Evolutionary conservation across 2,113 vertebrate species (phyloP), one percentile per base, ranked within the genome.

Genomic region (Centropristis striata): DNA sequence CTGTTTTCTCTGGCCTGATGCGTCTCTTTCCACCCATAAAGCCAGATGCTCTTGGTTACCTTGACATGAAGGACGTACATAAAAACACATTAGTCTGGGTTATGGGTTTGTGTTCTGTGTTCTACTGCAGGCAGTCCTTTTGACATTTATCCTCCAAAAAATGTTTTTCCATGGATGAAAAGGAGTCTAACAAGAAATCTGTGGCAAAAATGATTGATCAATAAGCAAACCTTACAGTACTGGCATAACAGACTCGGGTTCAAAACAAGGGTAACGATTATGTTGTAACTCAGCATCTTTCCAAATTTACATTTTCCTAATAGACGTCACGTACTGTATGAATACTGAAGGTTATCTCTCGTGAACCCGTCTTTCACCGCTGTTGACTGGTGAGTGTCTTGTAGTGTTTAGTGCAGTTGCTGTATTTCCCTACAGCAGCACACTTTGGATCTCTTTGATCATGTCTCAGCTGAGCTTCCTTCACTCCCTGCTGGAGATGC

Each of bases 11-110:
- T 41, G 42, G 59, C 37, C 39, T 60, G 69, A 58, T 84, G 71
- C 25, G 0, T 81, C 66, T 90, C 81, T 77, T 66, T 73, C 65
- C 21, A 60, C 37, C 74, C 77, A 90, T 84, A 78, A 90, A 92
- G 68, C 57, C 21, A 46, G 63, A 82, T 81, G 73, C 60, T 85
- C 67, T 51, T 74, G 86, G 78, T 86, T 89, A 90, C 86, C 81
- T 87, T 90, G 84, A 89, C 87, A 90, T n/a, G 89, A 89, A 90
- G 86, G 84, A 72, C 75, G 20, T 73, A 78, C 87, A 92, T 92
- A 85, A 87, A 83, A 87, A 71, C 68, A 78, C 78, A 86, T 88
- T 80, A 80, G 77, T 86, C 81, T 72, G 57, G 81, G 51, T 83
- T 84, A 82, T 83, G 59, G 66, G 23, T 55, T 49, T 84, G 81